Base-by-base conservation (phyloP, 2,888 invertebrate species). In the Leucoma salicis region DNA sequence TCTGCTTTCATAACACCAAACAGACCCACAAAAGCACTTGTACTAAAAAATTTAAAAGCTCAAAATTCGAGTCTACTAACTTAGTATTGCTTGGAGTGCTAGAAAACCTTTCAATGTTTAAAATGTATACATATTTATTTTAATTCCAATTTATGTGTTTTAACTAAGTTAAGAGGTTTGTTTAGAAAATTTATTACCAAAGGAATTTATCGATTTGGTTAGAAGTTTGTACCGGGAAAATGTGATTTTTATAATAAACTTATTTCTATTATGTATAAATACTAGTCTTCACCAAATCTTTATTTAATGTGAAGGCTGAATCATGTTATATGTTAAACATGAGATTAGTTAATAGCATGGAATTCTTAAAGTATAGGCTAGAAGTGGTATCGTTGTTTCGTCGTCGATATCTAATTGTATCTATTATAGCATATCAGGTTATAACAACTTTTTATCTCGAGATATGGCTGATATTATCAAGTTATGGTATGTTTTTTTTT, bases 211-310 rank as follows among this genome's bases (percentile, higher is more conserved):
- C 24, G 18, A 10, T 31, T 52, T 50, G 46, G 40, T 50, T 53
- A 42, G 44, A 49, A 49, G 46, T 42, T 31, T 42, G 43, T 49
- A 47, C 40, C 14, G 28, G 49, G 49, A 38, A 45, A 44, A 46
- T 59, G 59, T 63, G 63, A 63, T 63, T 53, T 46, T 39, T 41
- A 37, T 45, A 48, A 53, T 47, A 49, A 48, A 34, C 32, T 43
- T 42, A 36, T 12, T 28, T 12, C 7, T 13, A 13, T 44, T 51
- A 37, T 49, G 31, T 42, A 35, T 42, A 53, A 44, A n/a, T 29
- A 41, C 70, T 69, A 71, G 72, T 70, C 71, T 74, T 74, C 74
- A 63, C 70, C 60, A 70, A 71, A 71, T 63, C 39, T 58, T 51
- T 59, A 59, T 57, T 58, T 57, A 60, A 60, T 41, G 71, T 70